Evolutionary conservation across 2,888 invertebrate species (phyloP), one percentile per base, ranked within the genome.

Genomic region (Brachypterus glaber): DNA sequence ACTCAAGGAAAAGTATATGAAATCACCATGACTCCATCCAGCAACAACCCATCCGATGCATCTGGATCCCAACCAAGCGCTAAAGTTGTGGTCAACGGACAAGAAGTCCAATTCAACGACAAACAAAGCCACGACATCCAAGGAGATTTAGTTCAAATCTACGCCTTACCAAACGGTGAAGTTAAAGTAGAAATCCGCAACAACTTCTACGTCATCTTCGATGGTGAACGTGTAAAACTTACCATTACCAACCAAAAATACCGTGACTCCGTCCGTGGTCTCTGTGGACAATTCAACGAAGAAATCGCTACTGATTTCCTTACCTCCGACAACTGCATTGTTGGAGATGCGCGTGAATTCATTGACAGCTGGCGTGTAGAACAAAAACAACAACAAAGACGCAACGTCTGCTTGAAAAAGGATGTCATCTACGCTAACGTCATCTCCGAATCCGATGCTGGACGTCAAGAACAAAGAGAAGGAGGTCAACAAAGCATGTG

Each of bases 201-300:
- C 33, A 66, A 66, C 18, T 61, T 79, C 31, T 63, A 70, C 12
- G 52, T 72, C 1, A 57, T 70, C 44, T 78, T 69, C 52, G 77
- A 81, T 48, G 79, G 80, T 15, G 52, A 68, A 39, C 69, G 73
- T 27, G 51, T 75, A 11, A 67, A 71, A 44, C 40, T 65, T 26
- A 51, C 52, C 17, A 45, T 51, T 21, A 40, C 40, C 17, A 37
- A 56, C 37, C 52, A 60, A 24, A 53, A 67, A 13, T 71, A 73
- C 60, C 70, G 75, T 17, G 70, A 70, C 43, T 62, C 69, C 25
- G 63, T 74, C 21, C 69, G 73, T 40, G 82, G 82, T 42, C 68
- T 82, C 25, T 82, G 81, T 52, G 82, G 82, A 8, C 70, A 69
- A 47, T 76, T 71, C 68, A 73, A 70, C 45, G 73, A 74, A 4